Percentiles rank a stretch among this genome's conserved stretches.
Conservation (phyloP, 2,888 invertebrate genomes). For the Ecliptopera silaceata region DNA sequence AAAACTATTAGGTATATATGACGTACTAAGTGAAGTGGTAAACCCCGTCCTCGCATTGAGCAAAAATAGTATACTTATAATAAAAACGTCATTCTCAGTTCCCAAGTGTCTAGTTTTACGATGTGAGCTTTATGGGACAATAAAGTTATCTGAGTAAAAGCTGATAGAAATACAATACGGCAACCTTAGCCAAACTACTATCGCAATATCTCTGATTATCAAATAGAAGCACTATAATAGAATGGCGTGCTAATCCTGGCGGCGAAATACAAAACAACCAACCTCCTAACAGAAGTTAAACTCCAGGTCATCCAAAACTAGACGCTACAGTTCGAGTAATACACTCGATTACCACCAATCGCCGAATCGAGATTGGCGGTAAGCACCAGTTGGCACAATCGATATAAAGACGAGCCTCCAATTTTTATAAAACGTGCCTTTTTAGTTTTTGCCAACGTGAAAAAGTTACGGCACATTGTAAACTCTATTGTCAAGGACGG, state of each 20-base stretch:
- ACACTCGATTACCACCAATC: conserved; percentile 67
- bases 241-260: conserved; percentile 32
- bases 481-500: conserved; percentile 56
- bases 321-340: conserved; percentile 56
- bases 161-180: conserved; percentile 2
- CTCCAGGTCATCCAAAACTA: conserved; percentile 45
- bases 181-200: conserved; percentile 9
- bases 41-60: too few species aligned
- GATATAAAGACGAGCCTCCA: conserved; percentile 67
- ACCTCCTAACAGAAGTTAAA: conserved; percentile 45
- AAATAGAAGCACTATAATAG: conserved; percentile 33
- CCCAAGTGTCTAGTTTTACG: conserved; percentile 4
- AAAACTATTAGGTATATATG: not conserved
- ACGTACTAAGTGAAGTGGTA: too few species aligned
- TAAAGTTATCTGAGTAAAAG: conserved; percentile 2
- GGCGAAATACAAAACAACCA: conserved; percentile 38
- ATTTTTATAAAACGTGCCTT: conserved; percentile 59
- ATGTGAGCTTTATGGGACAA: conserved; percentile 8
- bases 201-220: conserved; percentile 16
- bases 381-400: conserved; percentile 82
- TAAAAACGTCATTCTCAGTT: too few species aligned
- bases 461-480: conserved; percentile 44
- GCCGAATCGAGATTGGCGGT: conserved; percentile 74
- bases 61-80: too few species aligned
- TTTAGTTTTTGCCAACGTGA: conserved; percentile 44